phyloP scores from a whole-genome alignment of 1,140 invertebrate species.

The Lordiphosa mommai region DNA sequence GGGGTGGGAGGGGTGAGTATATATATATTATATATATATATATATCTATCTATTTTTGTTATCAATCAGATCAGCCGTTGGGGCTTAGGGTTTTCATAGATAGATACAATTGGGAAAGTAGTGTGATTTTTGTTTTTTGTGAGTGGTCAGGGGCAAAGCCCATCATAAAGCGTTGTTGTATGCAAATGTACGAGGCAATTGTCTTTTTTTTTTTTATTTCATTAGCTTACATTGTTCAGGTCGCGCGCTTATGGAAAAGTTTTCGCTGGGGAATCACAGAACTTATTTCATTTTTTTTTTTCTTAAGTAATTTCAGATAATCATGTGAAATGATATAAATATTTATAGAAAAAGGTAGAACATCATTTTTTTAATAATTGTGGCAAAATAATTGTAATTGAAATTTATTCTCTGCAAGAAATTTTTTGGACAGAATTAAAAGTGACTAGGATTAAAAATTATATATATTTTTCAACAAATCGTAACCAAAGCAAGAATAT shows the following conservation, averaged over 20 bases:
- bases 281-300: too few relatives aligned
- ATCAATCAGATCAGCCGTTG: background rate
- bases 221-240: conserved; percentile 7
- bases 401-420: too few relatives aligned
- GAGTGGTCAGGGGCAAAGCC: conserved; percentile 13
- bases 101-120: conserved; percentile 10
- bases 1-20: conserved; percentile 14
- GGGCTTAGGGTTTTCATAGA: background rate
- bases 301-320: background rate
- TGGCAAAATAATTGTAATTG: too few relatives aligned
- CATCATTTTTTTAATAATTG: too few relatives aligned
- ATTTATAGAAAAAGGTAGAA: too few relatives aligned
- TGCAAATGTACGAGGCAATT: conserved; percentile 12
- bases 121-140: conserved; percentile 24
- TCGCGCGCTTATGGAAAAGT: background rate
- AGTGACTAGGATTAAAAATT: too few relatives aligned
- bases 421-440: too few relatives aligned
- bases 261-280: conserved; percentile 27
- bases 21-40: background rate
- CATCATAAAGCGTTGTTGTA: conserved; percentile 1
- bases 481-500: too few relatives aligned
- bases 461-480: too few relatives aligned
- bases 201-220: conserved; percentile 1
- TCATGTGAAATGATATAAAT: too few relatives aligned
- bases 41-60: background rate